Conservation (phyloP, 2,888 invertebrate species). For the Epistrophe eligans region DNA sequence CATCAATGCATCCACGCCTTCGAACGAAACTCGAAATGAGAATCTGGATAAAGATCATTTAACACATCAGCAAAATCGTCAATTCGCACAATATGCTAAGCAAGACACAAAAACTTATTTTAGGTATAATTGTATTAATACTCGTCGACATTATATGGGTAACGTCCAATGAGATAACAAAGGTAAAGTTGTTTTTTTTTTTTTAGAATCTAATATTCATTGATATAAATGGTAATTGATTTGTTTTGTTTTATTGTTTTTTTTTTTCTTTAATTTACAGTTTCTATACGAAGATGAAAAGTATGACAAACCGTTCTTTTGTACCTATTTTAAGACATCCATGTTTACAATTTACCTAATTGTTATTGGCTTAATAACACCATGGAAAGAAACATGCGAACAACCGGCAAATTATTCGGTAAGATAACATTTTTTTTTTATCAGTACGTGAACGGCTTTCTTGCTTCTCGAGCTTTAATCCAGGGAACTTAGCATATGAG, state of each 20-base stretch:
- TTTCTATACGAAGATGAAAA: slow-evolving; percentile 93
- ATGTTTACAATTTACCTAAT: slow-evolving; percentile 96
- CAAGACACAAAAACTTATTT: slow-evolving; percentile 89
- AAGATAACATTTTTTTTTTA: slow-evolving; percentile 78
- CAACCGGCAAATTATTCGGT: slow-evolving; percentile 90
- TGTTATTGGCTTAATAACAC: slow-evolving; percentile 94
- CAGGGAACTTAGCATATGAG: neutral
- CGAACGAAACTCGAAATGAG: slow-evolving; percentile 73
- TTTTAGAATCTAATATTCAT: neutral
- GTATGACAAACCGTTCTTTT: slow-evolving; percentile 97
- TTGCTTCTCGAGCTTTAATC: neutral
- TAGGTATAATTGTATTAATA: slow-evolving; percentile 94
- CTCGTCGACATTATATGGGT: slow-evolving; percentile 98
- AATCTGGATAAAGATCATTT: slow-evolving; percentile 75
- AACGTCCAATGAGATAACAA: slow-evolving; percentile 96
- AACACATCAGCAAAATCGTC: slow-evolving; percentile 72
- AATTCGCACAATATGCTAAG: slow-evolving; percentile 82
- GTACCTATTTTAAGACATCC: slow-evolving; percentile 97
- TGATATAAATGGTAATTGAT: neutral
- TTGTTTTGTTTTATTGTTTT: slow-evolving; percentile 23
- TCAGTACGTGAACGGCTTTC: neutral
- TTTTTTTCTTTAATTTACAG: slow-evolving; percentile 85
- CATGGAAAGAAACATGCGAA: slow-evolving; percentile 94
- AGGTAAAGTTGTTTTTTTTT: slow-evolving; percentile 89
- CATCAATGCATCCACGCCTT: slow-evolving; percentile 70